phyloP scores from a whole-genome alignment of 1,140 invertebrate species.

The Monochamus saltuarius region DNA sequence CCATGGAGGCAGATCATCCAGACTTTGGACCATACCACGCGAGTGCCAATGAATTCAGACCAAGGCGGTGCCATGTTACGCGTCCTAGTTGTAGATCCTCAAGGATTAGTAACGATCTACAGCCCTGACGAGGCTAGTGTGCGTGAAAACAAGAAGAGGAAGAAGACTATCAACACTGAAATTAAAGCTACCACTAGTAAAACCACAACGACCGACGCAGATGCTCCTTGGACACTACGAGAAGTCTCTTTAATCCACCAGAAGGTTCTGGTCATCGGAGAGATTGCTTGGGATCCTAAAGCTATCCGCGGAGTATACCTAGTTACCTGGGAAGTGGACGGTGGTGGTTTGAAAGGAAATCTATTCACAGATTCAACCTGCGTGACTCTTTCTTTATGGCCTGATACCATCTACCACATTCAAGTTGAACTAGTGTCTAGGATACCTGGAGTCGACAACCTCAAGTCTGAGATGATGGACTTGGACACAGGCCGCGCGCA shows the following conservation, averaged over 20 bases:
- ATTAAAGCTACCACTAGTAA: constrained; percentile 60
- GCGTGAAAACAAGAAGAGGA: constrained; percentile 49
- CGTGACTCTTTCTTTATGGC: constrained; percentile 76
- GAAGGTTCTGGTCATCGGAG: constrained; percentile 71
- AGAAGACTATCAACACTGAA: constrained; percentile 60
- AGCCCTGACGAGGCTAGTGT: constrained; percentile 59
- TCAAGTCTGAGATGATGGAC: constrained; percentile 63
- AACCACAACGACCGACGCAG: constrained; percentile 52
- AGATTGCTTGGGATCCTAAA: constrained; percentile 72
- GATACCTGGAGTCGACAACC: constrained; percentile 59
- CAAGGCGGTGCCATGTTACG: constrained; percentile 61
- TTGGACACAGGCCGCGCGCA: constrained; percentile 61
- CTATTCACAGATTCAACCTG: constrained; percentile 77
- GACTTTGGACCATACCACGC: constrained; percentile 60
- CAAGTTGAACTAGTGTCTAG: constrained; percentile 67
- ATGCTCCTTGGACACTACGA: constrained; percentile 61
- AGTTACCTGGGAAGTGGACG: constrained; percentile 81
- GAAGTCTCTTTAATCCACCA: constrained; percentile 70
- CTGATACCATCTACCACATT: constrained; percentile 76
- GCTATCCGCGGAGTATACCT: constrained; percentile 67
- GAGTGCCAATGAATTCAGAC: constrained; percentile 57
- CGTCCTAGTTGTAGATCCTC: constrained; percentile 65
- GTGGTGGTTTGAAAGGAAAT: constrained; percentile 79
- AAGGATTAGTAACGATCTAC: constrained; percentile 67
- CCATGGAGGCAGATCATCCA: constrained; percentile 69